Percentiles rank a stretch among this genome's conserved stretches.
These are phyloP conservation scores for Phylloscopus collybita DNA, from an alignment of 2,797 vertebrate genomes.

Conservation along the genomic window DNA sequence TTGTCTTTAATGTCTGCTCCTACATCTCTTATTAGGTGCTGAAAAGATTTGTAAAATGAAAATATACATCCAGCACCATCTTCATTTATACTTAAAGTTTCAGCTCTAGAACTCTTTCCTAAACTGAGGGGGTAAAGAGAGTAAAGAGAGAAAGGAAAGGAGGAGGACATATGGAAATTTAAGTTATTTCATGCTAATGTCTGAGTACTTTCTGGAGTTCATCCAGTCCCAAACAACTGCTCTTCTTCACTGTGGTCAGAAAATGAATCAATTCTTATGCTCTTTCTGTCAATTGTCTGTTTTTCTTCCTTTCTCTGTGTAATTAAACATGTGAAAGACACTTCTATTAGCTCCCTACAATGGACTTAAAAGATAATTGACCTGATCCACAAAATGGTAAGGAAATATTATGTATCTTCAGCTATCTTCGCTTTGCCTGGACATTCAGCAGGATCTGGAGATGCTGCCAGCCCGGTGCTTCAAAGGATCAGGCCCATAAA, in stretches of 20 bases:
- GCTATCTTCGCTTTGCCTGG: not conserved
- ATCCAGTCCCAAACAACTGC: not conserved
- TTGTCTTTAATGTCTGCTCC: not conserved
- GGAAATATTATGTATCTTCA: not conserved
- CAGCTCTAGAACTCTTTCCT: not conserved
- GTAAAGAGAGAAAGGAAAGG: not conserved
- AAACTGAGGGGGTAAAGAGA: not conserved
- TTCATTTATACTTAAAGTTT: not conserved
- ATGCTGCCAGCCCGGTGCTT: not conserved
- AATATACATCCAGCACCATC: not conserved
- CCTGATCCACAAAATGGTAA: not conserved
- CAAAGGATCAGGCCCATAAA: not conserved
- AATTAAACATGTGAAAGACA: conserved; percentile 3
- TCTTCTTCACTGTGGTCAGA: conserved; percentile 37
- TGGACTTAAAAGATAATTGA: not conserved
- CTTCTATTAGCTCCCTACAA: not conserved
- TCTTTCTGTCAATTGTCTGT: conserved; percentile 1
- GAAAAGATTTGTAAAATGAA: not conserved
- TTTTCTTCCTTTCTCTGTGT: conserved; percentile 46
- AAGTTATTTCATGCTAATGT: not conserved
- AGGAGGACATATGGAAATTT: not conserved
- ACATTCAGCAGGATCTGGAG: not conserved
- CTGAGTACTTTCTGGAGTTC: not conserved
- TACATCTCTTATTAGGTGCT: not conserved
- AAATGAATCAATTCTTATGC: not conserved